A percentile compares a stretch with the other conserved stretches of the same genome.
These are phyloP conservation scores for Tangara arthus DNA, from an alignment of 2,797 vertebrate genomes.

Conservation along the genomic window DNA sequence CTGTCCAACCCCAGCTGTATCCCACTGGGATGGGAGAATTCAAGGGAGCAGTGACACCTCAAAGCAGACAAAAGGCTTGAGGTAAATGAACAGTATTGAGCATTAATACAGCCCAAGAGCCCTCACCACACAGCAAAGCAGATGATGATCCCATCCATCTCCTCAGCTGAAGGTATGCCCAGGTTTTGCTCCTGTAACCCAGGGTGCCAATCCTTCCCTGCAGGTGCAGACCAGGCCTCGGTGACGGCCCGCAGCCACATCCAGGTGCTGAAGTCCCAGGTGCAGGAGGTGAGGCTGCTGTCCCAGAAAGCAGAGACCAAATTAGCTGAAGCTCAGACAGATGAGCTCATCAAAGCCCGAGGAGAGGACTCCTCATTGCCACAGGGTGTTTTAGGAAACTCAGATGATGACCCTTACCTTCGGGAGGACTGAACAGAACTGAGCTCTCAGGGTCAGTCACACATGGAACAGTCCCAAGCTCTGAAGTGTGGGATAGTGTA, in stretches of 20 bases:
- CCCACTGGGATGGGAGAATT: not conserved
- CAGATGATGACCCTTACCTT: conserved; percentile 85
- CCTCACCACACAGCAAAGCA: not conserved
- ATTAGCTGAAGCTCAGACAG: conserved; percentile 85
- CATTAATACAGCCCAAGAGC: not conserved
- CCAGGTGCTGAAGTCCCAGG: conserved; percentile 84
- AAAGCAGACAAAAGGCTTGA: not conserved
- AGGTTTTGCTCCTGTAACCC: not conserved
- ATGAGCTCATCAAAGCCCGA: conserved; percentile 83
- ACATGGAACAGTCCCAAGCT: not conserved
- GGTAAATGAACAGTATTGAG: not conserved
- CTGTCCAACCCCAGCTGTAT: not conserved
- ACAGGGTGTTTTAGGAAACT: not conserved
- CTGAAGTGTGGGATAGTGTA: not conserved
- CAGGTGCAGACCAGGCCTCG: conserved; percentile 90
- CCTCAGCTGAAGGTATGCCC: not conserved
- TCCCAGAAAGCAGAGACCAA: conserved; percentile 85
- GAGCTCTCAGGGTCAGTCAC: not conserved
- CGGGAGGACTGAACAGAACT: conserved; percentile 85
- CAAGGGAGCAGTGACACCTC: not conserved
- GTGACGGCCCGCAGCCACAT: conserved; percentile 82
- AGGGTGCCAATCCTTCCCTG: not conserved
- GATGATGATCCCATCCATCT: not conserved
- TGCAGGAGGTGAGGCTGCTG: conserved; percentile 83
- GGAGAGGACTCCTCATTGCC: conserved; percentile 1